Evolutionary conservation across 2,797 vertebrate genomes (phyloP).

Genomic region (Ispidina picta): DNA sequence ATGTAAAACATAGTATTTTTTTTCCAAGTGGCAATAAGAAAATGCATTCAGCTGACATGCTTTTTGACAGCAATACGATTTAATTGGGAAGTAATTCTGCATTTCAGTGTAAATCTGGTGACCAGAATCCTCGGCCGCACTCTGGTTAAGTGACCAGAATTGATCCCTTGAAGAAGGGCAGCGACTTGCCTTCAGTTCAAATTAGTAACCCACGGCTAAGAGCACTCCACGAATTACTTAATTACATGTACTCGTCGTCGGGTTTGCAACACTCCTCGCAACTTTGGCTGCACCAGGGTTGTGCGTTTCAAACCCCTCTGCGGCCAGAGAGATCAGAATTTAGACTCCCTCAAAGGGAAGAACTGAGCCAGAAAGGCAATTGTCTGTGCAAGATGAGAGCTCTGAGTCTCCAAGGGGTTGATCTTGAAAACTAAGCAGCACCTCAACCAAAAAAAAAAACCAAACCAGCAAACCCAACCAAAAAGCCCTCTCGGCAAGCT

Average conservation of each 20-base stretch:
- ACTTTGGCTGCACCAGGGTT: conserved; percentile 18
- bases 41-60: neutral
- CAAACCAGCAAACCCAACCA: neutral
- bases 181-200: neutral
- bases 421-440: neutral
- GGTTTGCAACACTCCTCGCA: conserved; percentile 20
- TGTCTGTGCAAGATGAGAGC: neutral
- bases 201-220: conserved; percentile 41
- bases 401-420: neutral
- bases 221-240: conserved; percentile 48
- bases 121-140: neutral
- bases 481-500: neutral
- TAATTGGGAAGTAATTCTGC: conserved; percentile 34
- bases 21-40: neutral
- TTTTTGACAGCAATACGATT: neutral
- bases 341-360: conserved; percentile 25
- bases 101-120: conserved; percentile 7
- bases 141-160: conserved; percentile 20
- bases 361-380: conserved; percentile 12
- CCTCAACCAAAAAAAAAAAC: too few relatives aligned
- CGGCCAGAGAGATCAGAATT: conserved; percentile 1
- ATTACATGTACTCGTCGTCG: conserved; percentile 29
- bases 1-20: neutral
- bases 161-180: conserved; percentile 23
- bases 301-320: conserved; percentile 6